Base-by-base conservation (phyloP, 2,888 invertebrate genomes). In the Apodemia mormo region DNA sequence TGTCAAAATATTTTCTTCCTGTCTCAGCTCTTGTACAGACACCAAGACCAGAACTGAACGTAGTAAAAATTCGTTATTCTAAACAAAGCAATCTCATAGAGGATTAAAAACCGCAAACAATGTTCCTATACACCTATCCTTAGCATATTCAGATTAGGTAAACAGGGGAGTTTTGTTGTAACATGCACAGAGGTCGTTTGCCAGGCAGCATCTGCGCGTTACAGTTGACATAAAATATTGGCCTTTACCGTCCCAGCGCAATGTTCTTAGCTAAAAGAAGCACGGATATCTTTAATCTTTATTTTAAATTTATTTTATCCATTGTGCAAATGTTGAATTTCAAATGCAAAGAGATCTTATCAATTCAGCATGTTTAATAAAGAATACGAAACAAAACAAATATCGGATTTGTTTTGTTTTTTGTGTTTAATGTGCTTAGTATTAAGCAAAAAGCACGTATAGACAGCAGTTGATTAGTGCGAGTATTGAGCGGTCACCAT, bases 111-210 rank as follows among this genome's bases (percentile, higher is more conserved):
- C 12, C 45, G 49, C n/a, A 49, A 49, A 49, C 12, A 49, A 14
- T 49, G 49, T 49, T 49, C n/a, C 49, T 9, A 14, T 49, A 49
- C 14, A 45, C 45, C 10, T 14, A 49, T 49, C 49, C 49, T n/a
- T 49, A 43, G 22, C 45, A 65, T 65, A 65, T 65, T 65, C 10
- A 65, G 65, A 45, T 65, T 12, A 43, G 65, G 65, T 65, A 37
- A 65, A 37, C 45, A 22, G 40, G 45, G 40, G 45, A 29, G 40
- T 37, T 65, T 65, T 29, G 22, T 65, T 65, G 45, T 65, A 65
- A 12, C 65, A 65, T 40, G 65, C 33, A 65, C 61, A 61, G 61
- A 30, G 61, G 61, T 61, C 61, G 61, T 61, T 61, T 33, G 33
- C 30, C 61, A 12, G 10, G 61, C 61, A 30, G 7, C 61, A 61